Conservation (phyloP, 2,797 vertebrate species). For the Leucoraja ocellata region DNA sequence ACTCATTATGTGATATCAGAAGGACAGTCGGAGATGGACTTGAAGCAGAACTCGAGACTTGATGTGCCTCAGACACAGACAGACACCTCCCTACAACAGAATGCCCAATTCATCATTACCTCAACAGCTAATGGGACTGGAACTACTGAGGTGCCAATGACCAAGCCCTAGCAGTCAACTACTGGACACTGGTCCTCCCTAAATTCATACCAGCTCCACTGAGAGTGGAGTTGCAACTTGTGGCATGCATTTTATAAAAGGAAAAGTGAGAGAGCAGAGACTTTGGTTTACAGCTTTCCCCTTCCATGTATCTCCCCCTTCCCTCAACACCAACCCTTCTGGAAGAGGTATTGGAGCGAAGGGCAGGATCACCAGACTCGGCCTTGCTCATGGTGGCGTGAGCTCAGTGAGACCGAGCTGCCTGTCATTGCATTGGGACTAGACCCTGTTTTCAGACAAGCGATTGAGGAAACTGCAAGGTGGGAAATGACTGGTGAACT, state of each 20-base stretch:
- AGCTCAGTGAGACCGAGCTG: background rate
- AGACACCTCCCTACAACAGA: conserved; percentile 67
- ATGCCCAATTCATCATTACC: conserved; percentile 92
- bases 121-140: conserved; percentile 78
- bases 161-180: conserved; percentile 68
- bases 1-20: conserved; percentile 93
- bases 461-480: background rate
- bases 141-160: conserved; percentile 75
- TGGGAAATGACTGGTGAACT: conserved; percentile 10
- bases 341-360: background rate
- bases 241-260: conserved; percentile 35
- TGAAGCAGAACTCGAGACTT: conserved; percentile 65
- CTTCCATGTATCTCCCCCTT: background rate
- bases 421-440: background rate
- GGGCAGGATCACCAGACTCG: background rate
- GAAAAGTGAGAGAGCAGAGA: background rate
- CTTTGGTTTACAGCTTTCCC: conserved; percentile 25
- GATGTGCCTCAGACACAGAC: conserved; percentile 55
- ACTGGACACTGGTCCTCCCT: conserved; percentile 37
- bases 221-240: conserved; percentile 25
- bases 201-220: background rate
- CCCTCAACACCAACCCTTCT: conserved; percentile 34
- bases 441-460: conserved; percentile 20
- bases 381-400: background rate
- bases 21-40: conserved; percentile 79